A percentile compares a stretch with the other conserved stretches of the same genome.
phyloP scores from a whole-genome alignment of 2,888 invertebrate species.

The Pinctada fucata region DNA sequence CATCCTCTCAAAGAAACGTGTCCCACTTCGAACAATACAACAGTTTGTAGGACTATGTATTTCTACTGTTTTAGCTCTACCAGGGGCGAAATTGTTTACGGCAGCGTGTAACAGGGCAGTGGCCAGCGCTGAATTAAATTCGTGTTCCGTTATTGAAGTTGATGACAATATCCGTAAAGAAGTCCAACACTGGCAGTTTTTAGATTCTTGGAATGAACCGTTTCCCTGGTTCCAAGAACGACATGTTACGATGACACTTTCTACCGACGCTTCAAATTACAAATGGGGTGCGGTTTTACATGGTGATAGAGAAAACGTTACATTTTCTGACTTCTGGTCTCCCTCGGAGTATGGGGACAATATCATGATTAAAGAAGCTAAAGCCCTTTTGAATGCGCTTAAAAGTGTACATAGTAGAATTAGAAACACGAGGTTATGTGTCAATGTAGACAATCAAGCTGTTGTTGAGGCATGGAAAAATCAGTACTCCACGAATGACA shows the following conservation, averaged over 20 bases:
- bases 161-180: not conserved
- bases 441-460: not conserved
- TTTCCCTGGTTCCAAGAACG: constrained; percentile 13
- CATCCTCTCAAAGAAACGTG: constrained; percentile 2
- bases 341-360: not conserved
- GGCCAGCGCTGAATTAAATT: constrained; percentile 6
- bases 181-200: constrained; percentile 2
- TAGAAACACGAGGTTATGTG: not conserved
- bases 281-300: constrained; percentile 9
- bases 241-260: constrained; percentile 4
- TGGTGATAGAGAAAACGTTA: not conserved
- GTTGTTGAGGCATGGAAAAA: constrained; percentile 1
- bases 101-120: constrained; percentile 26
- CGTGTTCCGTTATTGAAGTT: not conserved
- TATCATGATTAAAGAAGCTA: constrained; percentile 17
- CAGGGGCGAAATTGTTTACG: constrained; percentile 26
- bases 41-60: constrained; percentile 23
- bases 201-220: constrained; percentile 17
- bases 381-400: not conserved
- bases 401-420: not conserved
- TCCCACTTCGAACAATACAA: constrained; percentile 8
- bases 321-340: constrained; percentile 9
- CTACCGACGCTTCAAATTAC: constrained; percentile 17
- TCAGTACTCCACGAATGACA: too few species aligned
- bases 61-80: constrained; percentile 21